phyloP scores from a whole-genome alignment of 2,888 invertebrate species.

The Oscheius sp. region DNA sequence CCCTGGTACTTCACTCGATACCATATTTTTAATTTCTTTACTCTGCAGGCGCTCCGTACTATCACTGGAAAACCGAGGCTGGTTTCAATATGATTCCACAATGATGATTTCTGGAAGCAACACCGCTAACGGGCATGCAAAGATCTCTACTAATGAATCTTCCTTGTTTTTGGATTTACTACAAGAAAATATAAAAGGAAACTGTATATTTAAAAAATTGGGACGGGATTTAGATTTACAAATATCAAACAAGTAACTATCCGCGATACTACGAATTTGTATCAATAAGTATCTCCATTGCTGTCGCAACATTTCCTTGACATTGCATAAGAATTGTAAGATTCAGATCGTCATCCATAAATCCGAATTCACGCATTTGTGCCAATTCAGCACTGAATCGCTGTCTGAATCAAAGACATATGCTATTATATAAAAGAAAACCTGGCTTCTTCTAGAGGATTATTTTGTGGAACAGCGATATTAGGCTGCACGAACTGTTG shows the following conservation, averaged over 20 bases:
- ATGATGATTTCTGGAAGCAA: conserved; percentile 14
- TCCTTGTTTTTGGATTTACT: conserved; percentile 2
- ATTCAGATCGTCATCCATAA: conserved; percentile 85
- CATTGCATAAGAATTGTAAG: conserved; percentile 85
- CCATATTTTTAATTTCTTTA: too few relatives aligned
- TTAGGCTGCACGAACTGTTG: not conserved
- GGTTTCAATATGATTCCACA: conserved; percentile 69
- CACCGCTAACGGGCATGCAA: conserved; percentile 22
- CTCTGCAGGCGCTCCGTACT: conserved; percentile 70
- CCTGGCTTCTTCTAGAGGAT: conserved; percentile 7
- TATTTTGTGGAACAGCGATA: not conserved
- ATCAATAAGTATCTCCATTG: conserved; percentile 84
- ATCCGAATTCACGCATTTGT: conserved; percentile 91
- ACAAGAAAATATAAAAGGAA: too few relatives aligned
- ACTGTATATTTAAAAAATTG: not conserved
- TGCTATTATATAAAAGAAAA: not conserved
- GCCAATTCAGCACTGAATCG: conserved; percentile 65
- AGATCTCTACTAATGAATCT: conserved; percentile 29
- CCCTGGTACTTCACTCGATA: too few relatives aligned
- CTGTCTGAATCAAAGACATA: not conserved
- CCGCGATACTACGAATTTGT: not conserved
- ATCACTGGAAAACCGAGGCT: conserved; percentile 65
- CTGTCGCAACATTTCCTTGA: conserved; percentile 88
- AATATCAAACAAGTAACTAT: not conserved
- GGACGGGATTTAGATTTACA: not conserved